Percentiles rank a stretch among this genome's conserved stretches.
Conservation (phyloP, 2,113 vertebrate species). For the Equus quagga region DNA sequence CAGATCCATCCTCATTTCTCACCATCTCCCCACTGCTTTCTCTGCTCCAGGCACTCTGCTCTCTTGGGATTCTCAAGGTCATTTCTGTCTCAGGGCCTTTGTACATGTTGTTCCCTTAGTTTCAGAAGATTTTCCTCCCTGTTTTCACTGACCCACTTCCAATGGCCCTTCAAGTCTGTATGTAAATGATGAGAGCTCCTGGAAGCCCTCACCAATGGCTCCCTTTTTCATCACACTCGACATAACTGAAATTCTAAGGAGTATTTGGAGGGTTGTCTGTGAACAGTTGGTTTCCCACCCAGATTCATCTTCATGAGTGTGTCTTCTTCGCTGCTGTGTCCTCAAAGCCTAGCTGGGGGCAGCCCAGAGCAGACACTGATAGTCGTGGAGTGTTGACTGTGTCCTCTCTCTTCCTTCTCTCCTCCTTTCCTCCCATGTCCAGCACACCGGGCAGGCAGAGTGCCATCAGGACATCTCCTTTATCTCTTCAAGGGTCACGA, state of each 20-base stretch:
- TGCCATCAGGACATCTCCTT: no score
- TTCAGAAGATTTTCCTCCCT: background rate
- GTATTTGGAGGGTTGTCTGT: background rate
- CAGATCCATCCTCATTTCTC: rapidly evolving
- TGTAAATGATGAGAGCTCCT: rapidly evolving
- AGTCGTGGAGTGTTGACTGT: rapidly evolving
- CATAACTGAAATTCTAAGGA: no score
- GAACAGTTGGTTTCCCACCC: background rate
- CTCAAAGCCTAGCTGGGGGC: background rate
- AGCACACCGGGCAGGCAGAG: background rate
- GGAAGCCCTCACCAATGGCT: background rate
- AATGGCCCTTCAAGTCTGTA: background rate
- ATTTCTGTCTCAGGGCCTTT: background rate
- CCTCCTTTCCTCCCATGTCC: background rate
- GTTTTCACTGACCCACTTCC: background rate
- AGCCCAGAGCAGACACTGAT: rapidly evolving
- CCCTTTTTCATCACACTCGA: rapidly evolving
- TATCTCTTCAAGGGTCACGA: background rate
- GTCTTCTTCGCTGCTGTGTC: rapidly evolving
- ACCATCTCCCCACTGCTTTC: rapidly evolving
- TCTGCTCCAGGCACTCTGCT: background rate
- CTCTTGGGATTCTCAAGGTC: background rate
- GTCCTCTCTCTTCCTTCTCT: background rate
- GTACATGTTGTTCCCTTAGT: background rate
- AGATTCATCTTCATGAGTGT: no score